phyloP scores from a whole-genome alignment of 2,888 invertebrate species.

The Pheosia tremula region DNA sequence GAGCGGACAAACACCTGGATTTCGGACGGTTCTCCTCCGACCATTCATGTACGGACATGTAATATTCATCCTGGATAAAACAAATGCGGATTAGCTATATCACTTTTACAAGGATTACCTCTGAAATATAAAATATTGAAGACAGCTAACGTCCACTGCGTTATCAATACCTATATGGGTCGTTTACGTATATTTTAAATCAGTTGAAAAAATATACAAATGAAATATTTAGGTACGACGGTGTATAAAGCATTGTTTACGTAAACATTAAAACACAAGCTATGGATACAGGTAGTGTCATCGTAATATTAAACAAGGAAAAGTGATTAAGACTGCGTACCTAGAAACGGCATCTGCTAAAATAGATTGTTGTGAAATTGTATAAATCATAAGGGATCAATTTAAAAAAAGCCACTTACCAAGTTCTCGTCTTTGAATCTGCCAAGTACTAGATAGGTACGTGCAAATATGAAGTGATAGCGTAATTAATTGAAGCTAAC shows the following conservation, averaged over 20 bases:
- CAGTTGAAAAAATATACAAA: too few relatives aligned
- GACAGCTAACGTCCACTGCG: too few relatives aligned
- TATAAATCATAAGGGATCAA: too few relatives aligned
- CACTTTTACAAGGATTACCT: background rate
- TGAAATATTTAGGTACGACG: too few relatives aligned
- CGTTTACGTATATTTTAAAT: too few relatives aligned
- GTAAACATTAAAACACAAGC: too few relatives aligned
- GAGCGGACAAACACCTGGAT: slow-evolving; percentile 70
- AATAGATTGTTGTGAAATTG: slow-evolving; percentile 5
- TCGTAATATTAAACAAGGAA: background rate
- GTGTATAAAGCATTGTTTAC: too few relatives aligned
- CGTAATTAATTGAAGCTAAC: slow-evolving; percentile 20
- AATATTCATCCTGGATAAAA: slow-evolving; percentile 65
- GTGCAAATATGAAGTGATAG: slow-evolving; percentile 45
- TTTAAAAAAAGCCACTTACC: slow-evolving; percentile 37
- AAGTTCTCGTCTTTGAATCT: slow-evolving; percentile 20
- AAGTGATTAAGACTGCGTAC: background rate
- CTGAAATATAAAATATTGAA: too few relatives aligned
- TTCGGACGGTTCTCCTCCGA: slow-evolving; percentile 63
- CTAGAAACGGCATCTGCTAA: slow-evolving; percentile 5
- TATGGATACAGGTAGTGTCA: too few relatives aligned
- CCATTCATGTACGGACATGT: slow-evolving; percentile 69
- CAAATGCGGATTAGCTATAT: slow-evolving; percentile 10
- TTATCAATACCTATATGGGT: too few relatives aligned
- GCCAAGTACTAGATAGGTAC: slow-evolving; percentile 22